Evolutionary conservation across 2,797 vertebrate genomes (phyloP).

Genomic region (Acropternis orthonyx): DNA sequence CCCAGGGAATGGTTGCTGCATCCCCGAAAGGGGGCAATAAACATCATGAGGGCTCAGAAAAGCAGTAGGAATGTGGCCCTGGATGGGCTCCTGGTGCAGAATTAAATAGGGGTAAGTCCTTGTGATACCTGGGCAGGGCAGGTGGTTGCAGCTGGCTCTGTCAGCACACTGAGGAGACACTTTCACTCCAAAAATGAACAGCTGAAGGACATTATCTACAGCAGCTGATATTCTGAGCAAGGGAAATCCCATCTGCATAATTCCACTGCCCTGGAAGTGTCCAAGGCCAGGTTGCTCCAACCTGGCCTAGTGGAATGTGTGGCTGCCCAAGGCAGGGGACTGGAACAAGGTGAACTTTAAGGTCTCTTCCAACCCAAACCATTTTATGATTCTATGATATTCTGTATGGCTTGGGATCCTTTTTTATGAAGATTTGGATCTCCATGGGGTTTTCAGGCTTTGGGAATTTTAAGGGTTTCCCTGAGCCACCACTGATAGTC

Average conservation of each 20-base stretch:
- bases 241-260: background rate
- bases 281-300: background rate
- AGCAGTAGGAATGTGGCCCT: background rate
- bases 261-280: background rate
- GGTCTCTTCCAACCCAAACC: background rate
- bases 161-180: background rate
- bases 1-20: background rate
- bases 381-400: background rate
- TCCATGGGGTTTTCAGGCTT: background rate
- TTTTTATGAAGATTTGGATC: background rate
- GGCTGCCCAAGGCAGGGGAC: background rate
- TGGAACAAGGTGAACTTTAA: background rate
- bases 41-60: background rate
- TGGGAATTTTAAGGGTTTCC: background rate
- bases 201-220: background rate
- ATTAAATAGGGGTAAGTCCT: background rate
- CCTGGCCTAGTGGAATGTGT: background rate
- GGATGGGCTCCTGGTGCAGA: fast-evolving
- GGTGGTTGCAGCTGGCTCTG: background rate
- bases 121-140: fast-evolving
- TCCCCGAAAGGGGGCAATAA: background rate
- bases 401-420: background rate
- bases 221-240: background rate
- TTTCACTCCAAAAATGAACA: background rate
- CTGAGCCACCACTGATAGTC: fast-evolving